Base-by-base conservation (phyloP, 2,113 vertebrate genomes). In the Corydoras maculifer region DNA sequence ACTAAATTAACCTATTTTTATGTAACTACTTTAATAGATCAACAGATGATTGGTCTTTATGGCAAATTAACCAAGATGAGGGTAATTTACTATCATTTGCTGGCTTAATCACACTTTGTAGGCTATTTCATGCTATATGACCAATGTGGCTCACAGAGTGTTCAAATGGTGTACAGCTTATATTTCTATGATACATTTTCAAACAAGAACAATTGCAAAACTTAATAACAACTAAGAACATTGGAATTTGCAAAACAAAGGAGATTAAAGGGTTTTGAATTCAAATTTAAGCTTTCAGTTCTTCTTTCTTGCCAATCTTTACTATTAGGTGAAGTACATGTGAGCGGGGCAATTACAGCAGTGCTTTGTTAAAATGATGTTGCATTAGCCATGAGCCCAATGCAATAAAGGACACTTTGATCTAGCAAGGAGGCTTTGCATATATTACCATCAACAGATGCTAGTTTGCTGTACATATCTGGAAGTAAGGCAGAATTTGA, bases 371-470 rank as follows among this genome's bases (percentile, higher is more conserved):
- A 72, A 77, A 74, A 57, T 67, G 49, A 31, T 71, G 73, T 58
- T 74, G 61, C 51, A 70, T 72, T 65, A 65, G 58, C 66, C 54
- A 8, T 30, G 43, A 65, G 69, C 62, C 62, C 15, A 35, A 65
- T 49, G 65, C 68, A 66, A 73, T 66, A 51, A 61, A 35, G 62
- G 64, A 68, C 64, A 74, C 73, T 77, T 82, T 79, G 73, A 78
- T 78, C 68, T 9, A 59, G 62, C 61, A 64, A 76, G 70, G 59
- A 59, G 64, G 60, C 43, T 57, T 73, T 80, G 54, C 72, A 71
- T 71, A 35, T 53, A 65, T 75, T 72, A 70, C 59, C 74, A 74
- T 76, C 54, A 59, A 48, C 57, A 70, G 69, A 62, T 71, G 58
- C 10, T 70, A 29, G 68, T 58, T 62, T 71, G 74, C 25, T 29